phyloP scores from a whole-genome alignment of 2,113 vertebrate genomes.

The Lophura nycthemera region DNA sequence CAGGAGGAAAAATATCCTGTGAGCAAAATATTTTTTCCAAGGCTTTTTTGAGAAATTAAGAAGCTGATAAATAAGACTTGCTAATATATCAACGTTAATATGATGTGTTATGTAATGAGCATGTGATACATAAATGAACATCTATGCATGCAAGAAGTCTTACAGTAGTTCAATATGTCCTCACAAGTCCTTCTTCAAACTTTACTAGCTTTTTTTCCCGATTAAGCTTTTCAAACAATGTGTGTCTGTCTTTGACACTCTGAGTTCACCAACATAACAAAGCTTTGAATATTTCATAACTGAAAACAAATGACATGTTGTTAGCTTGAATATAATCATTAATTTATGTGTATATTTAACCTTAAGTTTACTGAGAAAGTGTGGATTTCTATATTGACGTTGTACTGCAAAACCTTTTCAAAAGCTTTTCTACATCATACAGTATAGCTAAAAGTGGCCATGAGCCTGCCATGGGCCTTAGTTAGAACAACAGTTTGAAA shows the following conservation, averaged over 20 bases:
- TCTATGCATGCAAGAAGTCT: neutral
- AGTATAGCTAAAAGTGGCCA: neutral
- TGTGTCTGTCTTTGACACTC: neutral
- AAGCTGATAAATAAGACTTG: neutral
- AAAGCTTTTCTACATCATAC: neutral
- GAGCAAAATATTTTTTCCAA: neutral
- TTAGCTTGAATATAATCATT: conserved; percentile 31
- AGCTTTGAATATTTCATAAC: conserved; percentile 34
- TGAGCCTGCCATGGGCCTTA: neutral
- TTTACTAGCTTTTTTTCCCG: neutral
- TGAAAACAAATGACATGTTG: conserved; percentile 13
- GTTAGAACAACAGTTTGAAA: conserved; percentile 8
- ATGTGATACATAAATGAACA: neutral
- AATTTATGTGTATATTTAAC: conserved; percentile 55
- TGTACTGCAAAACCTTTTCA: neutral
- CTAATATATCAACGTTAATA: neutral
- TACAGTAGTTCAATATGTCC: neutral
- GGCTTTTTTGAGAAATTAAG: neutral
- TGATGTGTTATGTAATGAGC: fast-evolving
- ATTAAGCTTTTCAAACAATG: neutral
- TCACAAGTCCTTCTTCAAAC: neutral
- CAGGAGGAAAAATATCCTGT: neutral
- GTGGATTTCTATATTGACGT: neutral
- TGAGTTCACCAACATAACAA: neutral
- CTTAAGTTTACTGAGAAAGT: neutral